A percentile compares a stretch with the other conserved stretches of the same genome.
phyloP scores from a whole-genome alignment of 1,140 invertebrate genomes.

The Bombus cullumanus region DNA sequence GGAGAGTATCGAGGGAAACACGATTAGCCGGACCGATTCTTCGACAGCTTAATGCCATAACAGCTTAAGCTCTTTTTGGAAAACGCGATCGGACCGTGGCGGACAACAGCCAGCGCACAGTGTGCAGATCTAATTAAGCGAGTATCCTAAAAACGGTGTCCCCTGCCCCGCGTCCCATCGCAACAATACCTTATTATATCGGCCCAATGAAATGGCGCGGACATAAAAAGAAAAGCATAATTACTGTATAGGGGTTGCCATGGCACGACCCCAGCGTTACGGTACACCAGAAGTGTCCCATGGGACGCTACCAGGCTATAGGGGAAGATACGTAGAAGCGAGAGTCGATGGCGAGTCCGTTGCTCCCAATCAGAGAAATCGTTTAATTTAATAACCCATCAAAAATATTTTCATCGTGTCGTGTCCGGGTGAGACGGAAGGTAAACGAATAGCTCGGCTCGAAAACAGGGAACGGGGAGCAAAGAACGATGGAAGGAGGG shows the following conservation, averaged over 20 bases:
- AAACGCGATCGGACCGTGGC: slow-evolving; percentile 55
- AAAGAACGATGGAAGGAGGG: not conserved
- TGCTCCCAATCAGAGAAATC: slow-evolving; percentile 73
- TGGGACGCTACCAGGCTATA: slow-evolving; percentile 60
- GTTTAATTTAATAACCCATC: slow-evolving; percentile 80
- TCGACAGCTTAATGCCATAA: slow-evolving; percentile 32
- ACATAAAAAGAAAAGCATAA: slow-evolving; percentile 82
- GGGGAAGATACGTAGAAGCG: slow-evolving; percentile 11
- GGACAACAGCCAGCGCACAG: not conserved
- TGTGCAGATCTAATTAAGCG: slow-evolving; percentile 70
- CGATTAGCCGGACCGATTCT: slow-evolving; percentile 38
- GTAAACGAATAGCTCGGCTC: not conserved
- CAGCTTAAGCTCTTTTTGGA: slow-evolving; percentile 59
- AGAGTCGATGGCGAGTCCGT: slow-evolving; percentile 44
- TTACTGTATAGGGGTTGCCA: slow-evolving; percentile 80
- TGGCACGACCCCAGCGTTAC: slow-evolving; percentile 74
- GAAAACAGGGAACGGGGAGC: not conserved
- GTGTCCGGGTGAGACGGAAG: not conserved
- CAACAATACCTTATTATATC: slow-evolving; percentile 78
- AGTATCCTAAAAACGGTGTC: slow-evolving; percentile 66
- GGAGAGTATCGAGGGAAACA: slow-evolving; percentile 18
- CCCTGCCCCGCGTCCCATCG: slow-evolving; percentile 16
- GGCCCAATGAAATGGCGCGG: slow-evolving; percentile 79
- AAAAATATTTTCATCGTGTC: slow-evolving; percentile 69
- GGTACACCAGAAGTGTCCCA: slow-evolving; percentile 78